phyloP scores from a whole-genome alignment of 2,797 vertebrate genomes.

The Lagocephalus sceleratus region DNA sequence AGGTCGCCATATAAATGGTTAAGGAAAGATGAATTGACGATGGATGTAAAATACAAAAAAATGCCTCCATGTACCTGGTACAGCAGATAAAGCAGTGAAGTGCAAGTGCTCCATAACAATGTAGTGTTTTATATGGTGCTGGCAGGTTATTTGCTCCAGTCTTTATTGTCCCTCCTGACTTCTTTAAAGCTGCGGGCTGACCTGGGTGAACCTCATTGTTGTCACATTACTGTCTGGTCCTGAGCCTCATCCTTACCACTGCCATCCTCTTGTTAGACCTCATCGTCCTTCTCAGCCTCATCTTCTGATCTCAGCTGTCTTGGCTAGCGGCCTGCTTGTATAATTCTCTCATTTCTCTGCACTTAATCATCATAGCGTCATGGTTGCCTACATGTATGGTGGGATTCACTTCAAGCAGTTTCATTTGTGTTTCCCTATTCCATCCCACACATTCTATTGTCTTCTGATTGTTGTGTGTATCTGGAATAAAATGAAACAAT shows the following conservation, averaged over 20 bases:
- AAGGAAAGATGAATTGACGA: slow-evolving; percentile 6
- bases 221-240: slow-evolving; percentile 14
- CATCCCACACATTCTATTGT: too few species aligned
- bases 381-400: neutral
- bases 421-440: too few species aligned
- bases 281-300: slow-evolving; percentile 17
- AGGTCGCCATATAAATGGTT: slow-evolving; percentile 40
- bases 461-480: too few species aligned
- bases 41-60: neutral
- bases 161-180: slow-evolving; percentile 2
- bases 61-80: too few species aligned
- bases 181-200: slow-evolving; percentile 33
- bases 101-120: too few species aligned
- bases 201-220: slow-evolving; percentile 41
- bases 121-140: too few species aligned
- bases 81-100: neutral
- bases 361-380: slow-evolving; percentile 11
- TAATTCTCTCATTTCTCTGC: slow-evolving; percentile 21
- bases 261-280: slow-evolving; percentile 15
- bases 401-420: too few species aligned
- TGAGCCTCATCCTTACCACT: slow-evolving; percentile 24
- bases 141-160: neutral
- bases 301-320: slow-evolving; percentile 26
- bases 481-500: too few species aligned
- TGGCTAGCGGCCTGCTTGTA: slow-evolving; percentile 17